Evolutionary conservation across 2,797 vertebrate genomes (phyloP).

Genomic region (Tadarida brasiliensis): DNA sequence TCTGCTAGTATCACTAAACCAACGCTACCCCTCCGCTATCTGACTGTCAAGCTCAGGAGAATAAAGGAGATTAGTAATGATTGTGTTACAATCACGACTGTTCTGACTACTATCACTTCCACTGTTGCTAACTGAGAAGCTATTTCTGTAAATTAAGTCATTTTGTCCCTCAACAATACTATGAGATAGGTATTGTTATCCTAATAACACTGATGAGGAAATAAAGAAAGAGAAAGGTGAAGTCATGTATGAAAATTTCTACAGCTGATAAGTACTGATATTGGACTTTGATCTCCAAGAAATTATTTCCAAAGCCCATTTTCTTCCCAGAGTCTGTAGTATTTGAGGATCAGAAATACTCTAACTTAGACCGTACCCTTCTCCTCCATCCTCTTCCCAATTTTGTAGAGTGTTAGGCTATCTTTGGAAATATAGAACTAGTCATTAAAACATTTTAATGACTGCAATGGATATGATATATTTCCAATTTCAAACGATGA

Average conservation of each 20-base stretch:
- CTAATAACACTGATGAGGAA: not conserved
- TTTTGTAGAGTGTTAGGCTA: not conserved
- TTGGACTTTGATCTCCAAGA: not conserved
- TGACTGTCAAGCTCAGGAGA: not conserved
- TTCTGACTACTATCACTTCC: not conserved
- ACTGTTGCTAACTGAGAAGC: not conserved
- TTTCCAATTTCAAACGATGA: conserved; percentile 13
- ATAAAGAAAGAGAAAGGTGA: not conserved
- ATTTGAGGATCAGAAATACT: not conserved
- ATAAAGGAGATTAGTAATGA: not conserved
- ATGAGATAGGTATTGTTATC: not conserved
- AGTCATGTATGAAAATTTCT: not conserved
- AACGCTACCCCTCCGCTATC: too few species aligned
- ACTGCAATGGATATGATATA: not conserved
- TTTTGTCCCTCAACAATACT: not conserved
- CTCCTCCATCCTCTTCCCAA: not conserved
- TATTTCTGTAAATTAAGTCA: not conserved
- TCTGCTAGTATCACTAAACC: not conserved
- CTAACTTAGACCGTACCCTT: not conserved
- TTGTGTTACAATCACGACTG: not conserved
- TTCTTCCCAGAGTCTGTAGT: not conserved
- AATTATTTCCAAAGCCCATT: not conserved
- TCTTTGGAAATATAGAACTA: not conserved
- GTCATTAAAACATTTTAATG: not conserved
- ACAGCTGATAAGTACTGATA: not conserved